Conservation (phyloP, 2,888 invertebrate genomes). For the Nymphalis c-album region DNA sequence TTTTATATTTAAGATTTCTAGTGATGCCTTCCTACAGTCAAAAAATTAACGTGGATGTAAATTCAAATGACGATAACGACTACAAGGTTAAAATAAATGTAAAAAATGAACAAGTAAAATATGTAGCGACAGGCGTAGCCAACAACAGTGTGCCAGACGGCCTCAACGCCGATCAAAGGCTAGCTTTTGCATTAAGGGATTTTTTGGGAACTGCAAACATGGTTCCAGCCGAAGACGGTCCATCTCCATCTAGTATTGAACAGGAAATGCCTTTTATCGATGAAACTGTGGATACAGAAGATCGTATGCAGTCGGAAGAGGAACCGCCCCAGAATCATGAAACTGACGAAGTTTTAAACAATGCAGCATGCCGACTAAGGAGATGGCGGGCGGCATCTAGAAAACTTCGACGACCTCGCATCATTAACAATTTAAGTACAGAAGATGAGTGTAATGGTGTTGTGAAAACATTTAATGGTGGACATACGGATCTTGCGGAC, state of each 20-base stretch:
- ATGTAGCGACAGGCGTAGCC: slow-evolving; percentile 48
- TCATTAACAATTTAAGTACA: slow-evolving; percentile 73
- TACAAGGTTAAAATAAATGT: slow-evolving; percentile 58
- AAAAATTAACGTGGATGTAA: slow-evolving; percentile 70
- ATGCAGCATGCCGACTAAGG: slow-evolving; percentile 74
- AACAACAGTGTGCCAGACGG: slow-evolving; percentile 54
- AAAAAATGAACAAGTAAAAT: slow-evolving; percentile 52
- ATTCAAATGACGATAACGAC: slow-evolving; percentile 62
- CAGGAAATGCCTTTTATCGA: slow-evolving; percentile 68
- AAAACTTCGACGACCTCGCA: slow-evolving; percentile 73
- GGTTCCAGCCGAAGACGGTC: slow-evolving; percentile 48
- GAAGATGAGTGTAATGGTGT: slow-evolving; percentile 54
- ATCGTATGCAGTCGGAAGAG: slow-evolving; percentile 59
- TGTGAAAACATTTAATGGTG: slow-evolving; percentile 51
- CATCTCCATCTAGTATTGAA: slow-evolving; percentile 55
- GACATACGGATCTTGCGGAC: slow-evolving; percentile 74
- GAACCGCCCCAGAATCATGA: slow-evolving; percentile 59
- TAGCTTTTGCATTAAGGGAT: slow-evolving; percentile 69
- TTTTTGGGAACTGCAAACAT: slow-evolving; percentile 58
- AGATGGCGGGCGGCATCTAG: slow-evolving; percentile 78
- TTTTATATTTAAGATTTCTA: slow-evolving; percentile 36
- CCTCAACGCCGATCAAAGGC: slow-evolving; percentile 61
- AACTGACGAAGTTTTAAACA: slow-evolving; percentile 68
- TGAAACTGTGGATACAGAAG: slow-evolving; percentile 58
- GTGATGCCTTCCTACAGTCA: slow-evolving; percentile 74